Conservation (phyloP, 2,113 vertebrate species). For the Acrocephalus kingi region DNA sequence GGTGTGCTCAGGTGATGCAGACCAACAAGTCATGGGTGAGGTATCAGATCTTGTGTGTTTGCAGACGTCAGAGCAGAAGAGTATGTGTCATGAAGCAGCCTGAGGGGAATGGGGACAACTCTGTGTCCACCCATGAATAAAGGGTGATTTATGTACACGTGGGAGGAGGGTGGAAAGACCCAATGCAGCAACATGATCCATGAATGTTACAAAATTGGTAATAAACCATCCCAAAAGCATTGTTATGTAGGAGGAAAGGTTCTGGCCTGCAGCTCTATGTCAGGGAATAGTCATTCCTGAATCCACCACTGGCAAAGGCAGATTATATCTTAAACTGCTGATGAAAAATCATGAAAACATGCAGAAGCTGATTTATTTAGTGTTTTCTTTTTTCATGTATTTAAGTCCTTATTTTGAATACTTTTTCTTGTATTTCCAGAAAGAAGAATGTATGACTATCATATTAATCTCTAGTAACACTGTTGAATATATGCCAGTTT, state of each 20-base stretch:
- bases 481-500: not conserved
- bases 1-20: not conserved
- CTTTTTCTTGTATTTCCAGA: not conserved
- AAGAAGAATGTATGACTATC: not conserved
- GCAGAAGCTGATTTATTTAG: rapidly evolving
- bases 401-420: not conserved
- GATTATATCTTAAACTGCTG: not conserved
- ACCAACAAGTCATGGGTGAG: not conserved
- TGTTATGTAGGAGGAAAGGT: not conserved
- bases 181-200: rapidly evolving
- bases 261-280: not conserved
- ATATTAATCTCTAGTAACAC: not conserved
- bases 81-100: not conserved
- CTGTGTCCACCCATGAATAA: not conserved
- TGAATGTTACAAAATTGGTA: not conserved
- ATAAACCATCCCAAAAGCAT: not conserved
- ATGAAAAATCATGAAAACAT: not conserved
- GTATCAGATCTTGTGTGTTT: not conserved
- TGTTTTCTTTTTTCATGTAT: not conserved
- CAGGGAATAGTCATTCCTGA: not conserved
- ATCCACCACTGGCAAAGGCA: not conserved
- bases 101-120: not conserved
- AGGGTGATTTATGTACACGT: not conserved
- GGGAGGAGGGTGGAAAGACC: not conserved
- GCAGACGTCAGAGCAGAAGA: not conserved